phyloP scores from a whole-genome alignment of 1,140 invertebrate genomes.

The Cherax quadricarinatus region DNA sequence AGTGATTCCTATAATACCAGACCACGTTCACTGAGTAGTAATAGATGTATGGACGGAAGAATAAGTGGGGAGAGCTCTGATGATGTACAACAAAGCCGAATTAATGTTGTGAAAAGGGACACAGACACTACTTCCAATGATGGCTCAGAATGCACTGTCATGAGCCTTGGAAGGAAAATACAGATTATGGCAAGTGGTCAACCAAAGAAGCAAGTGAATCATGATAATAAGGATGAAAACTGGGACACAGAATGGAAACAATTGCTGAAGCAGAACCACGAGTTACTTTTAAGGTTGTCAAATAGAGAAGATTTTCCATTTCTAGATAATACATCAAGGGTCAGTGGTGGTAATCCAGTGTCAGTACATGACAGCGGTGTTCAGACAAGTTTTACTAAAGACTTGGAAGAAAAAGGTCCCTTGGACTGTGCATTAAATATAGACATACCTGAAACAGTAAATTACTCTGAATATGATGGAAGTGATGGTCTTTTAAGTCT shows the following conservation, averaged over 20 bases:
- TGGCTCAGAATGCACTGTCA: conserved; percentile 58
- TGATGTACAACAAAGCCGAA: background rate
- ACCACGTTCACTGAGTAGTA: background rate
- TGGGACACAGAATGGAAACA: conserved; percentile 67
- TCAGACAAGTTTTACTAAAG: conserved; percentile 21
- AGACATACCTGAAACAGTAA: background rate
- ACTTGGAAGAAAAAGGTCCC: background rate
- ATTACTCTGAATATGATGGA: conserved; percentile 5
- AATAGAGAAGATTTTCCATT: conserved; percentile 38
- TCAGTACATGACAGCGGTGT: conserved; percentile 38
- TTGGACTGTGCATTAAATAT: background rate
- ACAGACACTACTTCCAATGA: conserved; percentile 51
- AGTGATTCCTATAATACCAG: conserved; percentile 12
- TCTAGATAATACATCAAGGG: background rate
- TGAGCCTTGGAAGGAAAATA: conserved; percentile 54
- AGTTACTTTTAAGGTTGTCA: conserved; percentile 64
- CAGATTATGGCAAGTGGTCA: conserved; percentile 53
- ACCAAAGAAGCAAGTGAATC: background rate
- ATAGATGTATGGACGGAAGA: background rate
- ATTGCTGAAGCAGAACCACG: conserved; percentile 68
- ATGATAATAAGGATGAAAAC: conserved; percentile 17
- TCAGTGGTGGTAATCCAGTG: background rate
- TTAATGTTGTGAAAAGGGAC: background rate
- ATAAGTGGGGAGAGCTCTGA: background rate
- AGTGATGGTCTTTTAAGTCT: background rate